Evolutionary conservation across 2,113 vertebrate species (phyloP).

Genomic region (Saccopteryx bilineata): DNA sequence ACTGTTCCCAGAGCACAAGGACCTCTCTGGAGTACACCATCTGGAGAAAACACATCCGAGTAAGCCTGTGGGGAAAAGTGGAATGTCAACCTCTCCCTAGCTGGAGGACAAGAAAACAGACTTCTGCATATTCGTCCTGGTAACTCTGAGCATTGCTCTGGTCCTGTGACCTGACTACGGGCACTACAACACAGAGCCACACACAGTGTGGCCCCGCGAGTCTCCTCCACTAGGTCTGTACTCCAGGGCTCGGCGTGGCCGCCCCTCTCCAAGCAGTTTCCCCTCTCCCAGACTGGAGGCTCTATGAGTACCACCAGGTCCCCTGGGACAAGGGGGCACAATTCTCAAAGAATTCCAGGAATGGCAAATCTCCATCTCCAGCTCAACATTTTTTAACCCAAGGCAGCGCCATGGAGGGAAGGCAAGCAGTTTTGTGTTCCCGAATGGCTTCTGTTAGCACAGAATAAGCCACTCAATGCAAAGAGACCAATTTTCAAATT

Average conservation of each 20-base stretch:
- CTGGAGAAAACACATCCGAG: slow-evolving; percentile 65
- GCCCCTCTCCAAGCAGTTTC: not conserved
- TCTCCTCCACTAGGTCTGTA: not conserved
- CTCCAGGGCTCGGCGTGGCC: not conserved
- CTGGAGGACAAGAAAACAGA: slow-evolving; percentile 57
- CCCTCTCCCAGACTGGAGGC: not conserved
- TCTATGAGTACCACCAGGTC: not conserved
- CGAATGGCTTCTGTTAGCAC: slow-evolving; percentile 59
- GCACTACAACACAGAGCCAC: not conserved
- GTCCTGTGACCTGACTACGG: not conserved
- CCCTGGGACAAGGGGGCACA: not conserved
- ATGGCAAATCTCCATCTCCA: not conserved
- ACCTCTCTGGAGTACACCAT: slow-evolving; percentile 56
- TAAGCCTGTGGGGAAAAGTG: not conserved
- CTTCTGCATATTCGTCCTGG: not conserved
- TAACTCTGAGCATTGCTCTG: not conserved
- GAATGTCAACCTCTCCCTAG: slow-evolving; percentile 67
- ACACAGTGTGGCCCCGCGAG: no score
- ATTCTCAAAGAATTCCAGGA: not conserved
- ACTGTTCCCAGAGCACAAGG: slow-evolving; percentile 59
- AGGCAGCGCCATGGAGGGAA: slow-evolving; percentile 1
- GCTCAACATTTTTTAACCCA: not conserved
- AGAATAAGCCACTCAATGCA: slow-evolving; percentile 37
- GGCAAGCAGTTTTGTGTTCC: slow-evolving; percentile 4
- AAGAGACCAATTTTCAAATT: slow-evolving; percentile 81